These are phyloP conservation scores for Lophius piscatorius DNA, from an alignment of 2,113 vertebrate genomes.

Conservation along the genomic window DNA sequence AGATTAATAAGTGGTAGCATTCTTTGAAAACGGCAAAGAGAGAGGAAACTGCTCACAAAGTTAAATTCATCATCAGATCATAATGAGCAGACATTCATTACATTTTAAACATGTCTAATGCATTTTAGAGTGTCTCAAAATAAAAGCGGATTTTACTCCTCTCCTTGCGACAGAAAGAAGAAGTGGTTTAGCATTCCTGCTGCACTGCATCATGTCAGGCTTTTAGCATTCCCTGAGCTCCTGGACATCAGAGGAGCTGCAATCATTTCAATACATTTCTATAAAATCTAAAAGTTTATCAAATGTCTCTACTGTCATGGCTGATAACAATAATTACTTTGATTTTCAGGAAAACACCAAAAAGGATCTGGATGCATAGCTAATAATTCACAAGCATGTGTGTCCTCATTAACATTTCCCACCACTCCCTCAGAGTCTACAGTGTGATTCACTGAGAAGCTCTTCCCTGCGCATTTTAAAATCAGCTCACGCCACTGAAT, in stretches of 20 bases:
- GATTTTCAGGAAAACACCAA: slow-evolving; percentile 35
- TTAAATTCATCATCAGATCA: slow-evolving; percentile 14
- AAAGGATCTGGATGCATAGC: slow-evolving; percentile 23
- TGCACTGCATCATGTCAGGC: slow-evolving; percentile 2
- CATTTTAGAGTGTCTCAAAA: slow-evolving; percentile 20
- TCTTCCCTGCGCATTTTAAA: slow-evolving; percentile 48
- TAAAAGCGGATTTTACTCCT: slow-evolving; percentile 14
- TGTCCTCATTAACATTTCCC: slow-evolving; percentile 63
- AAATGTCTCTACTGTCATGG: slow-evolving; percentile 12
- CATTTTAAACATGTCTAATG: slow-evolving; percentile 16
- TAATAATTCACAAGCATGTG: slow-evolving; percentile 39
- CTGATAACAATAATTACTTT: slow-evolving; percentile 37
- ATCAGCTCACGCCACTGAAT: slow-evolving; percentile 45
- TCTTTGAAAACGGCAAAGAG: slow-evolving; percentile 30
- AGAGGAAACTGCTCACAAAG: slow-evolving; percentile 5
- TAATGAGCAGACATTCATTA: slow-evolving; percentile 15
- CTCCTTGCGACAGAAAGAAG: slow-evolving; percentile 1
- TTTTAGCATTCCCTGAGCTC: slow-evolving; percentile 22
- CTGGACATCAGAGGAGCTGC: slow-evolving; percentile 1
- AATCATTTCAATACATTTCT: slow-evolving; percentile 25
- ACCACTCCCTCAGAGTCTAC: slow-evolving; percentile 45
- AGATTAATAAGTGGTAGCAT: slow-evolving; percentile 30
- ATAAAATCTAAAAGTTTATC: slow-evolving; percentile 25
- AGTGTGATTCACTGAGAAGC: slow-evolving; percentile 44
- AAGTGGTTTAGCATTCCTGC: slow-evolving; percentile 18